Base-by-base conservation (phyloP, 2,797 vertebrate genomes). In the Epinephelus malabaricus region DNA sequence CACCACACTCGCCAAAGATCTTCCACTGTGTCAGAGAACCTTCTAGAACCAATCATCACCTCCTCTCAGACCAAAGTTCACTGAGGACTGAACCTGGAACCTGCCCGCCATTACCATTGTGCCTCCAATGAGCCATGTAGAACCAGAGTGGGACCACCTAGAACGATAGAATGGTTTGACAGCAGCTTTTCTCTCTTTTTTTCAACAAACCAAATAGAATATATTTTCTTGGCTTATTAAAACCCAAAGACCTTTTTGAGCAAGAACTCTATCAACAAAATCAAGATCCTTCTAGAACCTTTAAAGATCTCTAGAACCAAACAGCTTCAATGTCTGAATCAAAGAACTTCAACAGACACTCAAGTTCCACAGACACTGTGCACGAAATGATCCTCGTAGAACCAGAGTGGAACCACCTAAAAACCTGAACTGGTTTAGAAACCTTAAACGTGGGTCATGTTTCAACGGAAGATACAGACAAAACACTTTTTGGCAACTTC, bases 141-240 rank as follows among this genome's bases (percentile, higher is more conserved):
- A 60, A 76, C 23, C 56, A 40, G 5, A 43, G 21, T 30, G 51
- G 38, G 81, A 76, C 19, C 47, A 56, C 6, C 17, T 11, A 38
- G 71, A 69, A 66, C 49, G 38, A 6, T 59, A 38, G 10, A 27
- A 21, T 17, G 38, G n/a, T 47, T 14, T 56, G 18, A 65, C 13
- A 72, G 14, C 23, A 43, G 34, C 13, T 10, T 43, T 38, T 18
- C 8, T 53, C 3, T n/a, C 21, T 14, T 66, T 46, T 61, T 45
- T 9, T 4, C 18, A 45, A 51, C 25, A 27, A 17, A 18, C 14
- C 65, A 27, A 51, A 45, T 23, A 6, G 25, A 54, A 34, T 2
- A 73, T 34, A 21, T 64, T 64, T 55, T 18, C 30, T n/a, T n/a
- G 11, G 30, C 47, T 51, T 30, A 10, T 56, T 58, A 46, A 47